Conservation (phyloP, 2,888 invertebrate species). For the Chorisops tibialis region DNA sequence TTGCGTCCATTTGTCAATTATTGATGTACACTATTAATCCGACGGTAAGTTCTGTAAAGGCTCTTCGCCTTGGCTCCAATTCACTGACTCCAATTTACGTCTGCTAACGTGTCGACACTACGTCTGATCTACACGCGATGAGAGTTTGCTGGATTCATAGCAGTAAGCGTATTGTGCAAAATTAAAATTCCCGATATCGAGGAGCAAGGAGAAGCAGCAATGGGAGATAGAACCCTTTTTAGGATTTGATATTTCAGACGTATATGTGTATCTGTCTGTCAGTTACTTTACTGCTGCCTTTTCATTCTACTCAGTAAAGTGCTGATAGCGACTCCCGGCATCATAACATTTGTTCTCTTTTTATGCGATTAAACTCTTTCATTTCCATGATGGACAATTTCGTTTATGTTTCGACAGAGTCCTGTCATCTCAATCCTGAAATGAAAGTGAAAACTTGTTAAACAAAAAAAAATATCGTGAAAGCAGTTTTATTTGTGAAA, state of each 20-base stretch:
- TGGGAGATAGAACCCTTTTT: not conserved
- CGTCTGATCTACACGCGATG: too few relatives aligned
- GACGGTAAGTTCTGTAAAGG: too few relatives aligned
- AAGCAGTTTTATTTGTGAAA: not conserved
- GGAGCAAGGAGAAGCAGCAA: too few relatives aligned
- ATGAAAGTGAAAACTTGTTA: not conserved
- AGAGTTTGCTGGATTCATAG: too few relatives aligned
- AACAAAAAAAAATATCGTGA: not conserved
- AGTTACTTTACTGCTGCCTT: not conserved
- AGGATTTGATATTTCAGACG: not conserved
- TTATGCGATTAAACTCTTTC: conserved; percentile 10
- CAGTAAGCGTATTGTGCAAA: too few relatives aligned
- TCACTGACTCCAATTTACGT: too few relatives aligned
- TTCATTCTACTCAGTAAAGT: not conserved
- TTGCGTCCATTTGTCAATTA: conserved; percentile 15
- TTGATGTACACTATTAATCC: not conserved
- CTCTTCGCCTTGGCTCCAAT: too few relatives aligned
- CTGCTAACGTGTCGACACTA: too few relatives aligned
- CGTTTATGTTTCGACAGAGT: not conserved
- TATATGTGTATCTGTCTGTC: not conserved
- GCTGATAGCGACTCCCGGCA: not conserved
- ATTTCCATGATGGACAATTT: conserved; percentile 10
- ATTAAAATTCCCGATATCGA: too few relatives aligned
- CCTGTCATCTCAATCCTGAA: conserved; percentile 15
- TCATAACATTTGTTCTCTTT: conserved; percentile 3